Conservation (phyloP, 2,113 vertebrate genomes). For the Cryptoleucopteryx plumbea region DNA sequence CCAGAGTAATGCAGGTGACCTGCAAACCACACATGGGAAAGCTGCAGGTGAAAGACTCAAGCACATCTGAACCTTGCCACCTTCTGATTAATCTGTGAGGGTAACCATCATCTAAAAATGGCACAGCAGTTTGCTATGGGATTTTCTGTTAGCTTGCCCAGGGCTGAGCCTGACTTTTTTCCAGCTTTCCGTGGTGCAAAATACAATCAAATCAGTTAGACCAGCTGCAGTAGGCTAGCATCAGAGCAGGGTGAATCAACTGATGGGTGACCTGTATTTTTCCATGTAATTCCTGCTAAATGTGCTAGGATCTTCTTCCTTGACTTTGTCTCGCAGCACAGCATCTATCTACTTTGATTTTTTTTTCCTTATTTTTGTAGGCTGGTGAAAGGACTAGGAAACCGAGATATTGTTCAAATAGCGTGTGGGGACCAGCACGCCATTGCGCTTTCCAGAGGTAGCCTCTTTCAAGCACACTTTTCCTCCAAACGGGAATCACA, state of each 20-base stretch:
- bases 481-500: background rate
- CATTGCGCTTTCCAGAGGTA: conserved; percentile 74
- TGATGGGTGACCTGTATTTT: background rate
- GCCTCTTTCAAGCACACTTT: background rate
- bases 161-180: background rate
- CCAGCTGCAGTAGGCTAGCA: background rate
- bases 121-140: background rate
- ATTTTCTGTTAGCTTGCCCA: background rate
- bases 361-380: conserved; percentile 28
- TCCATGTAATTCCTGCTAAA: background rate
- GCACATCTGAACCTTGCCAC: background rate
- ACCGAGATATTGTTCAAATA: conserved; percentile 61
- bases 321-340: background rate
- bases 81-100: background rate
- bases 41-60: background rate
- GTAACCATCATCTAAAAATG: background rate
- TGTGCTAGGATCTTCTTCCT: background rate
- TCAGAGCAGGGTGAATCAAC: background rate
- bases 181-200: background rate
- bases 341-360: background rate
- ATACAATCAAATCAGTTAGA: background rate
- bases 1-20: background rate
- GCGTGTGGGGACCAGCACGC: conserved; percentile 74
- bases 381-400: conserved; percentile 21
- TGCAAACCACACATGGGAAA: background rate